Evolutionary conservation across 2,113 vertebrate genomes (phyloP).

Genomic region (Balaeniceps rex): DNA sequence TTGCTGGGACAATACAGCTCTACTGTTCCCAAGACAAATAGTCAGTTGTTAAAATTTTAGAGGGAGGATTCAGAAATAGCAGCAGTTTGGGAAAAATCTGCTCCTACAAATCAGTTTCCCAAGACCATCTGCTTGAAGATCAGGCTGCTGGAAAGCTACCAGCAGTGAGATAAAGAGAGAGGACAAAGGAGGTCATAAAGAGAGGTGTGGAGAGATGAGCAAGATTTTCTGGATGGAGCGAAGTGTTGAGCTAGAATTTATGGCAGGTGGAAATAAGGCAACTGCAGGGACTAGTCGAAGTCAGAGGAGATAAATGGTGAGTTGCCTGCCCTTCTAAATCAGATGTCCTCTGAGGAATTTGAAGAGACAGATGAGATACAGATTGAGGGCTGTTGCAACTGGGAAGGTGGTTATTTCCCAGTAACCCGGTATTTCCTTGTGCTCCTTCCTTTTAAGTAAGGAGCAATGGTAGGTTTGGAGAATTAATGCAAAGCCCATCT

Average conservation of each 20-base stretch:
- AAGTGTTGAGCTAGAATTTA: neutral
- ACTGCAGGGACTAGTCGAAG: neutral
- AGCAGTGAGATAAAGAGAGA: neutral
- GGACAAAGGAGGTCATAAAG: neutral
- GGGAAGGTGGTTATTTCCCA: neutral
- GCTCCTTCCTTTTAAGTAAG: neutral
- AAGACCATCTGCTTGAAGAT: slow-evolving; percentile 23
- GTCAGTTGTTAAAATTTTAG: neutral
- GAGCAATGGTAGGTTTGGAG: neutral
- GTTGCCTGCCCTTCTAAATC: neutral
- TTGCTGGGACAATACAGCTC: neutral
- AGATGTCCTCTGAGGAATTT: neutral
- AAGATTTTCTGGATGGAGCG: neutral
- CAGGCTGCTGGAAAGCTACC: slow-evolving; percentile 25
- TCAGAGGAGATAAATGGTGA: neutral
- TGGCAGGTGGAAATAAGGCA: slow-evolving; percentile 1
- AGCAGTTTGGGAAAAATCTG: neutral
- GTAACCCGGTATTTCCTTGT: neutral
- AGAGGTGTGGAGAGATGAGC: neutral
- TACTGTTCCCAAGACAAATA: neutral
- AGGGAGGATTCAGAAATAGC: neutral
- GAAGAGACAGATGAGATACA: neutral
- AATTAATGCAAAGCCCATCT: neutral
- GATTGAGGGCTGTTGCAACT: neutral
- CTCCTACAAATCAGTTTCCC: neutral